These are phyloP conservation scores for Choloepus hoffmanni DNA, from an alignment of 2,113 vertebrate genomes.

Conservation along the genomic window DNA sequence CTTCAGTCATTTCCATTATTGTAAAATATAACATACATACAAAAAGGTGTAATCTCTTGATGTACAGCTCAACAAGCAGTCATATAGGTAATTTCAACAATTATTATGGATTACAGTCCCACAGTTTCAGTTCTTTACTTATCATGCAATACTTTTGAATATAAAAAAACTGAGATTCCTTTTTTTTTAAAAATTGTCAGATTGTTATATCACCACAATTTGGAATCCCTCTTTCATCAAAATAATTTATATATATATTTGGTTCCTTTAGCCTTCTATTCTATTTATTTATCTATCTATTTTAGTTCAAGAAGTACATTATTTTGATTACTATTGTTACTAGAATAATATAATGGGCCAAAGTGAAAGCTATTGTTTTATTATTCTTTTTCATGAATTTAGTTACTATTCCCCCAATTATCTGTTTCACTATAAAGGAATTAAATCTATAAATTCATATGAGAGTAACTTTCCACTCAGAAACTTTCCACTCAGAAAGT, in stretches of 20 bases:
- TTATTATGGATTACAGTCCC: no score
- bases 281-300: not conserved
- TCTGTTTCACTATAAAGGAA: not conserved
- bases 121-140: no score
- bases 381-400: not conserved
- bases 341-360: not conserved
- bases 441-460: not conserved
- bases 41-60: no score
- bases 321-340: not conserved
- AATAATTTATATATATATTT: not conserved
- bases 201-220: not conserved
- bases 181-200: not conserved
- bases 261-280: not conserved
- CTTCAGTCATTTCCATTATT: no score
- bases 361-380: not conserved
- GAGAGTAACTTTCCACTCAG: not conserved
- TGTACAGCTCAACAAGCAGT: no score
- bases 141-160: not conserved
- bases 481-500: not conserved
- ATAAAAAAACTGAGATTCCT: not conserved
- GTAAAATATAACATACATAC: no score
- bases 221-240: not conserved
- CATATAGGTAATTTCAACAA: no score
- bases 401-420: not conserved
- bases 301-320: not conserved